Conservation (phyloP, 2,113 vertebrate species). For the Bubo blakistoni region DNA sequence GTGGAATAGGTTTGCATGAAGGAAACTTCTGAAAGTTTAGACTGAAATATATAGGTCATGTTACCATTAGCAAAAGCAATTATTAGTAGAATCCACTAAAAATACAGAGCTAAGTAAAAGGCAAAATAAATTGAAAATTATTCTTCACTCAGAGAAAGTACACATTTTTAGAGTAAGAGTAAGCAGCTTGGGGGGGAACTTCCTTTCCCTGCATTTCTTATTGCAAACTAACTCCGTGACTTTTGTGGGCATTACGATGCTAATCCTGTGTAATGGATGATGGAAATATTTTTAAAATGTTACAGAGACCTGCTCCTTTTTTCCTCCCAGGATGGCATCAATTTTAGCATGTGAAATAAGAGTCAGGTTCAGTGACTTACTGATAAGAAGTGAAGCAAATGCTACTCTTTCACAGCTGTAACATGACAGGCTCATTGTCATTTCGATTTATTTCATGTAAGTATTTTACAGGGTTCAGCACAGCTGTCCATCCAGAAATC, state of each 20-base stretch:
- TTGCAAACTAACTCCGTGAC: not conserved
- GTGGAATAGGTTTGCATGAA: not conserved
- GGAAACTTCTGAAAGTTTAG: not conserved
- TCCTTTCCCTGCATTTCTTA: not conserved
- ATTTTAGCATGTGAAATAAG: not conserved
- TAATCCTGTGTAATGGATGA: not conserved
- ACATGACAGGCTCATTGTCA: not conserved
- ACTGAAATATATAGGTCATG: not conserved
- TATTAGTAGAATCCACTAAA: not conserved
- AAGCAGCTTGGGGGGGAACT: not conserved
- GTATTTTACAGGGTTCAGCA: not conserved
- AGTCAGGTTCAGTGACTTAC: not conserved
- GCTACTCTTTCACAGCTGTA: not conserved
- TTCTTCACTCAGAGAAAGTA: not conserved
- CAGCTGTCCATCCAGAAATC: not conserved
- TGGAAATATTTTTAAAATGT: not conserved
- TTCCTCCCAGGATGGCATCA: fast-evolving
- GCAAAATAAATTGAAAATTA: not conserved
- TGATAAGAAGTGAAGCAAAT: not conserved
- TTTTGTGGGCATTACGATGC: not conserved
- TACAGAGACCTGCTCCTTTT: not conserved
- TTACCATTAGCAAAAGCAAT: not conserved
- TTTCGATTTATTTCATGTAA: not conserved
- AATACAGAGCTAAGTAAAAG: not conserved
- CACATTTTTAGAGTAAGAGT: not conserved